A percentile compares a stretch with the other conserved stretches of the same genome.
Evolutionary conservation across 2,113 vertebrate genomes (phyloP).

Genomic region (Xerus inauris): DNA sequence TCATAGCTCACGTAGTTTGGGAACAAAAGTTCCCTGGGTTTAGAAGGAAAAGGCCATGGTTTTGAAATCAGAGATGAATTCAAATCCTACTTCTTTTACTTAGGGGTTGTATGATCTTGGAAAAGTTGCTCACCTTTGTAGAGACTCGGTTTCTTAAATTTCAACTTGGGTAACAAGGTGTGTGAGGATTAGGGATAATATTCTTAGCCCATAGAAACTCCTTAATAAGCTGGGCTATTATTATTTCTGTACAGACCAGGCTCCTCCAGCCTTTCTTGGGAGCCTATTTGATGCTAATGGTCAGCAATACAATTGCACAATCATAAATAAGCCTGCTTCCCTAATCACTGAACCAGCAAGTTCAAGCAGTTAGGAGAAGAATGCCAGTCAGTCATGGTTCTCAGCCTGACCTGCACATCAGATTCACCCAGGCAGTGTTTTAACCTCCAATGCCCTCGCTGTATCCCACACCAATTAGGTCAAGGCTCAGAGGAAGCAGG

Average conservation of each 20-base stretch:
- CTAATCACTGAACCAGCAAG: not conserved
- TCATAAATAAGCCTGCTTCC: not conserved
- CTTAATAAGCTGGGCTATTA: not conserved
- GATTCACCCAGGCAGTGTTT: not conserved
- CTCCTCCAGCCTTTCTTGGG: not conserved
- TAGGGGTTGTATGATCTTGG: not conserved
- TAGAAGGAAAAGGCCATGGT: not conserved
- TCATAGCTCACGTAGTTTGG: not conserved
- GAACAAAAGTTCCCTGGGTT: not conserved
- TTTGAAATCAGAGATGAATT: slow-evolving; percentile 30
- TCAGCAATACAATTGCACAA: not conserved
- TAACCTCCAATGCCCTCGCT: not conserved
- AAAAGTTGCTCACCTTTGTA: not conserved
- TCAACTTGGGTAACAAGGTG: not conserved
- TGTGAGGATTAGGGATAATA: not conserved
- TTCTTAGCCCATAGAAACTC: not conserved
- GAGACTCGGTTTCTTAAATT: not conserved
- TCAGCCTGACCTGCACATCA: not conserved
- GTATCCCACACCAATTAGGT: not conserved
- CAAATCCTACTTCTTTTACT: not conserved
- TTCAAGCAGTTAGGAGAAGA: not conserved
- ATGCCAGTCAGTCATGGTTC: not conserved
- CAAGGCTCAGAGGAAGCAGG: not conserved
- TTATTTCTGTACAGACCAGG: not conserved
- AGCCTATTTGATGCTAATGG: not conserved